Percentiles rank a stretch among this genome's conserved stretches.
Evolutionary conservation across 2,113 vertebrate genomes (phyloP).

Genomic region (Chiloscyllium plagiosum): DNA sequence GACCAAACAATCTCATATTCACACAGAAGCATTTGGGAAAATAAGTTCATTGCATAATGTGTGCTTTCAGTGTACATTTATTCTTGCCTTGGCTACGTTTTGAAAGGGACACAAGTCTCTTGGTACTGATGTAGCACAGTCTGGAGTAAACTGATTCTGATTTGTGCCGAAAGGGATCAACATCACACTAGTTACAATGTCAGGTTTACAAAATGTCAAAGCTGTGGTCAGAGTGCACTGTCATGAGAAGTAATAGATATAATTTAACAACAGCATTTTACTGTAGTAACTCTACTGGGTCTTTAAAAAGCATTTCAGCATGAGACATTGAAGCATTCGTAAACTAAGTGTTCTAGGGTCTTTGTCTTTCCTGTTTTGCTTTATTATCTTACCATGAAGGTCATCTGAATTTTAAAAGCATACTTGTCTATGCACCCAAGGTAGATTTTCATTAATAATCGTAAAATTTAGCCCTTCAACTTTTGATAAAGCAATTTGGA

Average conservation of each 20-base stretch:
- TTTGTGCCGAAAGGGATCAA: constrained; percentile 80
- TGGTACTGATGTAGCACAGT: constrained; percentile 43
- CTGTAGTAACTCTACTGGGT: constrained; percentile 33
- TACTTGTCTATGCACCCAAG: not conserved
- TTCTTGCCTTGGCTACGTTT: not conserved
- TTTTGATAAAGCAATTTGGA: constrained; percentile 44
- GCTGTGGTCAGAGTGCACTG: constrained; percentile 64
- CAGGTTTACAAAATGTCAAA: constrained; percentile 67
- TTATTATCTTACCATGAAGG: constrained; percentile 51
- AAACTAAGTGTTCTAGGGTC: not conserved
- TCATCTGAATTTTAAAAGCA: not conserved
- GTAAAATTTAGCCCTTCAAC: constrained; percentile 38
- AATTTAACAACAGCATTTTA: constrained; percentile 64
- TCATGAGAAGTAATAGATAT: constrained; percentile 86
- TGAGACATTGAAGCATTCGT: not conserved
- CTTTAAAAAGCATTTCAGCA: constrained; percentile 1
- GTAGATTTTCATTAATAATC: not conserved
- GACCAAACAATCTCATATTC: not conserved
- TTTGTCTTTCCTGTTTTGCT: not conserved
- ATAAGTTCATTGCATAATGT: constrained; percentile 39
- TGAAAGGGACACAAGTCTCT: constrained; percentile 29
- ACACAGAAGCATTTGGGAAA: constrained; percentile 12
- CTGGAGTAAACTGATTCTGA: constrained; percentile 73
- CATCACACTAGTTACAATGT: constrained; percentile 67
- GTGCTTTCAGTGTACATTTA: constrained; percentile 40